Percentiles rank a stretch among this genome's conserved stretches.
phyloP scores from a whole-genome alignment of 1,140 invertebrate species.

The Macrotrachela quadricornifera region DNA sequence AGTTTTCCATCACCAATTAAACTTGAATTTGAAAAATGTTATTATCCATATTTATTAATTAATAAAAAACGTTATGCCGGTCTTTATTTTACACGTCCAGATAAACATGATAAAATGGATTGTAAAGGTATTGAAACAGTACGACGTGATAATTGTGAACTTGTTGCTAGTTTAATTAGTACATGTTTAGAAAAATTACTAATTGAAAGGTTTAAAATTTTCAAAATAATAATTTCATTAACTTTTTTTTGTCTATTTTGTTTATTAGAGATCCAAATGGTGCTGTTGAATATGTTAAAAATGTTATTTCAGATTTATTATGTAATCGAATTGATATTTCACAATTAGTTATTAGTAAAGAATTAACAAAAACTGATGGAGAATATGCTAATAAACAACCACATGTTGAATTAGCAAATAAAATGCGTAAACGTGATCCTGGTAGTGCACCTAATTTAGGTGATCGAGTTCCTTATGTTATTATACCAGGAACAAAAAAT shows the following conservation, averaged over 20 bases:
- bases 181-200: constrained; percentile 83
- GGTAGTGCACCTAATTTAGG: constrained; percentile 93
- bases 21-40: constrained; percentile 98
- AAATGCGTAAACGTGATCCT: constrained; percentile 90
- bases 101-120: constrained; percentile 98
- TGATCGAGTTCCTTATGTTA: constrained; percentile 91
- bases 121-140: constrained; percentile 99
- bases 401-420: constrained; percentile 80
- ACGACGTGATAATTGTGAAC: constrained; percentile 80
- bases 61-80: constrained; percentile 94
- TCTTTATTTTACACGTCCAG: constrained; percentile 77
- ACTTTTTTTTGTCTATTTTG: too few species aligned
- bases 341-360: constrained; percentile 57
- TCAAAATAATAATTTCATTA: too few species aligned
- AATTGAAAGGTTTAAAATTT: constrained; percentile 48
- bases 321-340: constrained; percentile 95
- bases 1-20: constrained; percentile 93
- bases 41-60: constrained; percentile 91
- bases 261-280: constrained; percentile 56
- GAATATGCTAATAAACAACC: constrained; percentile 94
- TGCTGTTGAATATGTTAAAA: constrained; percentile 59
- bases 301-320: constrained; percentile 77
- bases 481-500: constrained; percentile 69
- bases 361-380: constrained; percentile 68
- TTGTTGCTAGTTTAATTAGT: constrained; percentile 92